phyloP scores from a whole-genome alignment of 2,888 invertebrate genomes.

The Diarsia dahlii region DNA sequence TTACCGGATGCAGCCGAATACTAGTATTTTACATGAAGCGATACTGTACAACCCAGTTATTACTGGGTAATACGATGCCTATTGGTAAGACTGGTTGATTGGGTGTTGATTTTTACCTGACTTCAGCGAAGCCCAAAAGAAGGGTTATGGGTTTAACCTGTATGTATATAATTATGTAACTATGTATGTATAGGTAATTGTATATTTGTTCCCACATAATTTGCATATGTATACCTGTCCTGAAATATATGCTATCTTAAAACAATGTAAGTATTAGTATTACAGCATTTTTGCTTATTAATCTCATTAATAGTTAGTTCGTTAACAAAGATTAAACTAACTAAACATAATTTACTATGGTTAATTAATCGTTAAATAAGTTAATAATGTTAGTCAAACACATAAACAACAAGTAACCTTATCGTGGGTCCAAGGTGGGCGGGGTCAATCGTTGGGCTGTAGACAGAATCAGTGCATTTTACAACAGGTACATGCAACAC shows the following conservation, averaged over 20 bases:
- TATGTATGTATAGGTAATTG: too few relatives aligned
- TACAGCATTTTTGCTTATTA: not conserved
- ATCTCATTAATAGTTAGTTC: constrained; percentile 9
- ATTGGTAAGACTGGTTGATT: too few relatives aligned
- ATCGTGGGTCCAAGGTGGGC: constrained; percentile 56
- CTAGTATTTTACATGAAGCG: too few relatives aligned
- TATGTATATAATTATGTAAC: too few relatives aligned
- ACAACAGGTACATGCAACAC: constrained; percentile 75
- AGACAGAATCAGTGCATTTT: constrained; percentile 79
- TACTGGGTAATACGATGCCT: too few relatives aligned
- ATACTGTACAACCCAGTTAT: too few relatives aligned
- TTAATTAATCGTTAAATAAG: constrained; percentile 31
- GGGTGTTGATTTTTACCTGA: too few relatives aligned
- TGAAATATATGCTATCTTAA: not conserved
- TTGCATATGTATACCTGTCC: too few relatives aligned
- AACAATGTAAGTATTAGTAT: not conserved
- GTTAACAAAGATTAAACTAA: constrained; percentile 25
- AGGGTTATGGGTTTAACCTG: too few relatives aligned
- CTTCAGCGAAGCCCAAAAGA: too few relatives aligned
- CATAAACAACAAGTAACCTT: constrained; percentile 74
- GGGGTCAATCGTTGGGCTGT: constrained; percentile 70
- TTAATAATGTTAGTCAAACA: constrained; percentile 55
- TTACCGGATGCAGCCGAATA: too few relatives aligned
- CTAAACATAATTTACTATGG: not conserved
- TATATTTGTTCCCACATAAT: too few relatives aligned